Evolutionary conservation across 2,797 vertebrate genomes (phyloP).

Genomic region (Onychomys arenicola): DNA sequence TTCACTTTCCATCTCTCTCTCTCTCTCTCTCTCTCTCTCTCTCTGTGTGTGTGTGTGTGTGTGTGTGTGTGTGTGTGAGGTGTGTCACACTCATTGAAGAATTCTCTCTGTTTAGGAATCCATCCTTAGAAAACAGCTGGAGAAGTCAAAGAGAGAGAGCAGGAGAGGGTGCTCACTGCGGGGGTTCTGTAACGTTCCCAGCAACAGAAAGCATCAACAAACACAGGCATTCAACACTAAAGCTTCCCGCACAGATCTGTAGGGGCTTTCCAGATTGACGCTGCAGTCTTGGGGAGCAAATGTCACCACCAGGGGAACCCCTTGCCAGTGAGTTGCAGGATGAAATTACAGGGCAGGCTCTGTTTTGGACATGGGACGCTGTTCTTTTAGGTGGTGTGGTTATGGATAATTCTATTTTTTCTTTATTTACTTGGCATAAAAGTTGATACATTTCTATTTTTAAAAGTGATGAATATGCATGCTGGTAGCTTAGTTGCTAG

Average conservation of each 20-base stretch:
- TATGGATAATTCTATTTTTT: neutral
- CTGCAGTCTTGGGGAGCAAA: fast-evolving
- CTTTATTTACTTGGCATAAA: constrained; percentile 9
- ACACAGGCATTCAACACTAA: fast-evolving
- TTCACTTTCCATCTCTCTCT: neutral
- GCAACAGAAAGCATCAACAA: neutral
- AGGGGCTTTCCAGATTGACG: fast-evolving
- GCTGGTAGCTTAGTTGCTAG: neutral
- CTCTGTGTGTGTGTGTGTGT: neutral
- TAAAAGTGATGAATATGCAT: neutral
- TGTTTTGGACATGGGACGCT: neutral
- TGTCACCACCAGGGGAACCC: neutral
- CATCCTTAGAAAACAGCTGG: neutral
- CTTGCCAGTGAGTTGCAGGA: neutral
- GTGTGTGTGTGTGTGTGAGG: neutral
- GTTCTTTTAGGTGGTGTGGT: neutral
- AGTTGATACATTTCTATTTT: constrained; percentile 15
- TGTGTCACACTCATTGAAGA: fast-evolving
- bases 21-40: neutral
- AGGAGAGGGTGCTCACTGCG: neutral
- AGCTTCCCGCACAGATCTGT: fast-evolving
- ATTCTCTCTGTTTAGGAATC: neutral
- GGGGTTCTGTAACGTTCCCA: neutral
- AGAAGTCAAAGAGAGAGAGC: neutral
- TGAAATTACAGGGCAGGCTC: neutral